phyloP scores from a whole-genome alignment of 2,113 vertebrate genomes.

The Todiramphus chloris region DNA sequence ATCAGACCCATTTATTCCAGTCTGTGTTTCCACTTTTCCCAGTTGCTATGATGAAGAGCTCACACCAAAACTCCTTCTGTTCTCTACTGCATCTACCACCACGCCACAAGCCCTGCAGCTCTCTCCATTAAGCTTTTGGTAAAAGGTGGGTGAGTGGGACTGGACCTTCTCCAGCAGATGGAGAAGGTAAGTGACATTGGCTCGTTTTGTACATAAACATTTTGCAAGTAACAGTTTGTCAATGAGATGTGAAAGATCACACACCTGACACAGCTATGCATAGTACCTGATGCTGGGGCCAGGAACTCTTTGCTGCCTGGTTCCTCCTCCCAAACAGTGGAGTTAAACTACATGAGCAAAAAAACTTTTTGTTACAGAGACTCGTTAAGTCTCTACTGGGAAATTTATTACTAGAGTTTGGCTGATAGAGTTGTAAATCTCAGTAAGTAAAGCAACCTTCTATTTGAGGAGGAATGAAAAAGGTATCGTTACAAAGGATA shows the following conservation, averaged over 20 bases:
- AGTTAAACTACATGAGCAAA: neutral
- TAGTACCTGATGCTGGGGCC: neutral
- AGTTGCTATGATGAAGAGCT: rapidly evolving
- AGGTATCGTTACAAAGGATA: neutral
- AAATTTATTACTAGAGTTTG: neutral
- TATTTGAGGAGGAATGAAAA: neutral
- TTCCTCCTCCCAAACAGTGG: neutral
- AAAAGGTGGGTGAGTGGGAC: neutral
- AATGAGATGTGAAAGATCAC: constrained; percentile 6
- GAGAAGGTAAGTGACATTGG: neutral
- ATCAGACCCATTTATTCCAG: neutral
- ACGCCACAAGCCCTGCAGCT: neutral
- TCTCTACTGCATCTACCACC: neutral
- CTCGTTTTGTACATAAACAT: neutral
- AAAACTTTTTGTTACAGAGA: neutral
- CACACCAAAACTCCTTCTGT: neutral
- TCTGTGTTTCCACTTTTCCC: neutral
- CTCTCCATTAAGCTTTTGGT: neutral
- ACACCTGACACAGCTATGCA: neutral
- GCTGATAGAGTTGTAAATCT: neutral
- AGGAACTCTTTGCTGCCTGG: neutral
- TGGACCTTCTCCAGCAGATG: neutral
- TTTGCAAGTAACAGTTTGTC: neutral
- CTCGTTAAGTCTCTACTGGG: neutral
- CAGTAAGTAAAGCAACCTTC: neutral